A percentile compares a stretch with the other conserved stretches of the same genome.
These are phyloP conservation scores for Pogonomyrmex californicus DNA, from an alignment of 1,140 invertebrate species.

Conservation along the genomic window DNA sequence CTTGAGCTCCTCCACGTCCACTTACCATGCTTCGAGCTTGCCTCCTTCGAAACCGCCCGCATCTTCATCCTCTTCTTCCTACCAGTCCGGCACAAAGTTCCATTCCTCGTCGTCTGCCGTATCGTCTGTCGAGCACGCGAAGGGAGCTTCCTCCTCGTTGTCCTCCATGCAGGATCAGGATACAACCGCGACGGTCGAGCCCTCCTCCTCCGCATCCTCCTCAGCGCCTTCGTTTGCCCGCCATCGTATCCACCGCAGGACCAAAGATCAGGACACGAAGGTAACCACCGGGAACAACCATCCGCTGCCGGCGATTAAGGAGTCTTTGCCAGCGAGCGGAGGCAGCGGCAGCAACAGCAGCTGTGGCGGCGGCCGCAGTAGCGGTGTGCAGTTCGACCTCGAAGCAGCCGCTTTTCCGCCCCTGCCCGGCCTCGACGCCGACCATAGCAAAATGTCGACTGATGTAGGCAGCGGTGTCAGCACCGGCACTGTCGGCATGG, in stretches of 20 bases:
- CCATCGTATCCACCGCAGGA: constrained; percentile 85
- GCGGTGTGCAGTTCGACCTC: constrained; percentile 91
- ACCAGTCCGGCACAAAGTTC: constrained; percentile 85
- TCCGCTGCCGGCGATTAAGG: constrained; percentile 81
- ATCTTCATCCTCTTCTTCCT: constrained; percentile 80
- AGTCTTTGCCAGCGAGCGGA: constrained; percentile 78
- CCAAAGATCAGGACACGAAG: constrained; percentile 85
- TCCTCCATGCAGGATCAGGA: constrained; percentile 80
- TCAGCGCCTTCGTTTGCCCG: constrained; percentile 80
- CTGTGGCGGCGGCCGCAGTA: constrained; percentile 73
- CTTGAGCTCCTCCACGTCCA: constrained; percentile 76
- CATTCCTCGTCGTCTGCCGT: constrained; percentile 82
- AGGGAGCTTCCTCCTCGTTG: constrained; percentile 78
- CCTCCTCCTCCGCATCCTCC: constrained; percentile 17
- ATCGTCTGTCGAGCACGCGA: constrained; percentile 76
- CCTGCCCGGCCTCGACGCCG: constrained; percentile 89
- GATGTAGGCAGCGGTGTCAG: constrained; percentile 59
- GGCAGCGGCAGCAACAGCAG: constrained; percentile 70
- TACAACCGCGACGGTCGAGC: constrained; percentile 24
- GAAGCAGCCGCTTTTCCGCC: constrained; percentile 94
- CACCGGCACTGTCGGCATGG: constrained; percentile 66
- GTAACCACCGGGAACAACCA: constrained; percentile 79
- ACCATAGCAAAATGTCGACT: constrained; percentile 80
- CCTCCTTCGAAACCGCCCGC: constrained; percentile 80
- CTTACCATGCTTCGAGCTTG: constrained; percentile 78